These are phyloP conservation scores for Cistogaster globosa DNA, from an alignment of 2,888 invertebrate species.

Conservation along the genomic window DNA sequence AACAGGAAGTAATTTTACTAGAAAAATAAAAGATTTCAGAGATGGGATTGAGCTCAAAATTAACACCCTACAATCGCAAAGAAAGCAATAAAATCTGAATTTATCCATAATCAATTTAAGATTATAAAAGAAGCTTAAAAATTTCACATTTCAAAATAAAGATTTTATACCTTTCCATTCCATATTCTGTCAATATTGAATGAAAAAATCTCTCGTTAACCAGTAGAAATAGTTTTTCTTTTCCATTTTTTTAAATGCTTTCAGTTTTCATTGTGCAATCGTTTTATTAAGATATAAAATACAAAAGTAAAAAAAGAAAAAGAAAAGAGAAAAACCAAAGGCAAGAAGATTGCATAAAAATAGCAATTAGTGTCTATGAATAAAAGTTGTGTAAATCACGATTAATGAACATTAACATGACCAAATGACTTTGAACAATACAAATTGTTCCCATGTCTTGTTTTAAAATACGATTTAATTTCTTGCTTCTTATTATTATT, in stretches of 20 bases:
- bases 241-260: conserved; percentile 24
- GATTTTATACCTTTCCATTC: conserved; percentile 42
- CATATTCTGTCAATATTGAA: conserved; percentile 43
- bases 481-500: neutral
- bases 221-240: conserved; percentile 38
- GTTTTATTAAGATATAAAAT: conserved; percentile 50
- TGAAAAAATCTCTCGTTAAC: conserved; percentile 37
- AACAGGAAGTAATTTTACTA: no score
- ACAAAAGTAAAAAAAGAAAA: conserved; percentile 3
- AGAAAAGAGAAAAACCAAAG: conserved; percentile 19
- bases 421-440: conserved; percentile 73
- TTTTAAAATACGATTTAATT: conserved; percentile 45
- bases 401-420: conserved; percentile 74
- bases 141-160: neutral
- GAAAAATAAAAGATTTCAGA: no score
- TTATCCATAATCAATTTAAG: no score
- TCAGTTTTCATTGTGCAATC: conserved; percentile 42
- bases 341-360: conserved; percentile 52
- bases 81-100: no score
- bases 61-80: no score
- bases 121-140: neutral
- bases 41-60: no score
- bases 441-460: conserved; percentile 68
- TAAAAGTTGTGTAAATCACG: conserved; percentile 71
- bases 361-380: conserved; percentile 69